Evolutionary conservation across 1,140 invertebrate species (phyloP).

Genomic region (Drosophila pruinosa): DNA sequence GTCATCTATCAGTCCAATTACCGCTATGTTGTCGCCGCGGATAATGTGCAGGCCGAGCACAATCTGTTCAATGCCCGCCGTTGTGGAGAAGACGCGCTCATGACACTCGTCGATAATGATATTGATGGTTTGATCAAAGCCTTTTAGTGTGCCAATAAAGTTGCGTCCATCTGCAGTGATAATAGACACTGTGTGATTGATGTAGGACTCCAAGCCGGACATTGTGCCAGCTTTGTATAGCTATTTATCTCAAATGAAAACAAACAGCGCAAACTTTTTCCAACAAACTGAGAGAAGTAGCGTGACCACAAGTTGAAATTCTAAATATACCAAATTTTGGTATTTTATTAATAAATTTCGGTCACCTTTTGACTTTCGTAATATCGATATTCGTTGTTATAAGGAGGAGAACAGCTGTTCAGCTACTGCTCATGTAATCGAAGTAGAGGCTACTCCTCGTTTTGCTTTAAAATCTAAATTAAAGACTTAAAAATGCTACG

Average conservation of each 20-base stretch:
- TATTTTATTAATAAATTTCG: no score
- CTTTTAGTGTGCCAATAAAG: slow-evolving; percentile 92
- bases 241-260: slow-evolving; percentile 4
- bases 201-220: slow-evolving; percentile 92
- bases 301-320: no score
- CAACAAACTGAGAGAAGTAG: no score
- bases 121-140: slow-evolving; percentile 99
- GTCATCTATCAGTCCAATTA: slow-evolving; percentile 96
- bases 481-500: slow-evolving; percentile 55
- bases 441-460: slow-evolving; percentile 14
- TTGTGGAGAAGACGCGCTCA: slow-evolving; percentile 97
- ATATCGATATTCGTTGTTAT: neutral
- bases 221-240: slow-evolving; percentile 83
- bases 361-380: no score
- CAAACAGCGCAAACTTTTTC: slow-evolving; percentile 11
- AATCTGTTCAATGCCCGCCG: slow-evolving; percentile 96
- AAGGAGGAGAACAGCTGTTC: slow-evolving; percentile 45
- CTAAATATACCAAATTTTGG: no score
- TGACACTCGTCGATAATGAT: slow-evolving; percentile 98
- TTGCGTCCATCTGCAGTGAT: slow-evolving; percentile 97
- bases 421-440: slow-evolving; percentile 64
- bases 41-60: slow-evolving; percentile 98
- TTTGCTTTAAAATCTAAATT: slow-evolving; percentile 28
- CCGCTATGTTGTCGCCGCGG: slow-evolving; percentile 98
- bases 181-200: slow-evolving; percentile 96